Conservation (phyloP, 2,888 invertebrate species). For the Spilosoma lubricipeda region DNA sequence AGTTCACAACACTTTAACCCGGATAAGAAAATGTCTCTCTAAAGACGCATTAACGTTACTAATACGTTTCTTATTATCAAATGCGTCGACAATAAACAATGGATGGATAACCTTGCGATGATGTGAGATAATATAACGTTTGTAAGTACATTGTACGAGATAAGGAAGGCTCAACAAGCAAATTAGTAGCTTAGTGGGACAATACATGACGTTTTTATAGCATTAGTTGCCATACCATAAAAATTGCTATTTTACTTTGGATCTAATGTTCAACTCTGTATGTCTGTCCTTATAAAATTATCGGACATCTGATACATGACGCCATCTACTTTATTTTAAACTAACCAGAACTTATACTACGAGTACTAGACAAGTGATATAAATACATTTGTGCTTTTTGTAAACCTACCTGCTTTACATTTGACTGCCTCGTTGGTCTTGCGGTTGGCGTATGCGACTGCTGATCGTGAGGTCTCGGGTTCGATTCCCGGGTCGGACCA, state of each 20-base stretch:
- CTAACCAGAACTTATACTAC: too few species aligned
- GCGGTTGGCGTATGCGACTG: too few species aligned
- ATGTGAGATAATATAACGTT: slow-evolving; percentile 62
- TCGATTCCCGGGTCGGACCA: too few species aligned
- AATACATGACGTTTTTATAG: slow-evolving; percentile 8
- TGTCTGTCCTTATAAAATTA: not conserved
- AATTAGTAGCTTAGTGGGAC: slow-evolving; percentile 45
- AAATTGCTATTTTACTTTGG: not conserved
- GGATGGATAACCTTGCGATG: slow-evolving; percentile 71
- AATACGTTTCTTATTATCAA: slow-evolving; percentile 61
- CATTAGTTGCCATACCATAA: not conserved
- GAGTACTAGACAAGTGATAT: too few species aligned
- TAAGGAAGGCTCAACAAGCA: slow-evolving; percentile 55
- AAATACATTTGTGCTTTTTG: too few species aligned
- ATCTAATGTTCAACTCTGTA: not conserved
- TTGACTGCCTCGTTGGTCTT: too few species aligned
- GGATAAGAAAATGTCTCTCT: slow-evolving; percentile 35
- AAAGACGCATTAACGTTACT: slow-evolving; percentile 27
- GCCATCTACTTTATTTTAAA: not conserved
- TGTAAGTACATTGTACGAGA: slow-evolving; percentile 53
- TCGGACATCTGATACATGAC: not conserved
- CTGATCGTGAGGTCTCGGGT: too few species aligned
- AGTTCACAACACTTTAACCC: slow-evolving; percentile 1
- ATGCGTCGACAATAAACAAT: slow-evolving; percentile 76
- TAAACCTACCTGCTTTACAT: too few species aligned